Evolutionary conservation across 2,113 vertebrate species (phyloP).

Genomic region (Puffinus mauretanicus): DNA sequence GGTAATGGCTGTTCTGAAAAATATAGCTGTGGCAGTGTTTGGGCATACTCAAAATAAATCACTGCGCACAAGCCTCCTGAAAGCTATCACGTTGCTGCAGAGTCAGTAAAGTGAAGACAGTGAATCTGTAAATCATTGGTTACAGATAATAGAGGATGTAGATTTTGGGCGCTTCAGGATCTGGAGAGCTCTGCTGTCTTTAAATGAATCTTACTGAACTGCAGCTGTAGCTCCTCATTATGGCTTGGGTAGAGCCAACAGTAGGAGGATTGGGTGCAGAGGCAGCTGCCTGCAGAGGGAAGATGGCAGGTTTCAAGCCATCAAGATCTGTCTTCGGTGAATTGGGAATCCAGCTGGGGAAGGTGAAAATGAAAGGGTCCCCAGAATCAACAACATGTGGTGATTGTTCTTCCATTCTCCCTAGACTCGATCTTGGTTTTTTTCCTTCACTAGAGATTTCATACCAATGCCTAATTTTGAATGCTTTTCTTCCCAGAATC

Average conservation of each 20-base stretch:
- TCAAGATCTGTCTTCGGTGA: not conserved
- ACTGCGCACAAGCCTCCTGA: not conserved
- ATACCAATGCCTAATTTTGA: not conserved
- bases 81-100: not conserved
- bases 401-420: not conserved
- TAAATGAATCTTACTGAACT: not conserved
- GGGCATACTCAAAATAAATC: not conserved
- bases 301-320: not conserved
- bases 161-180: not conserved
- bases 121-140: not conserved
- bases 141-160: not conserved
- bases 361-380: not conserved
- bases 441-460: not conserved
- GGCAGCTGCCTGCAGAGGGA: not conserved
- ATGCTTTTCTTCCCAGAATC: not conserved
- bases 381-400: not conserved
- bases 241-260: not conserved
- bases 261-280: not conserved
- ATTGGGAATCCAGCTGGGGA: not conserved
- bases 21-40: not conserved
- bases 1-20: not conserved
- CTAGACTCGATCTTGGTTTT: not conserved
- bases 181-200: not conserved
- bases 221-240: not conserved
- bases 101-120: not conserved